A percentile compares a stretch with the other conserved stretches of the same genome.
These are phyloP conservation scores for Micropoecilia bifurca DNA, from an alignment of 2,797 vertebrate species.

Conservation along the genomic window DNA sequence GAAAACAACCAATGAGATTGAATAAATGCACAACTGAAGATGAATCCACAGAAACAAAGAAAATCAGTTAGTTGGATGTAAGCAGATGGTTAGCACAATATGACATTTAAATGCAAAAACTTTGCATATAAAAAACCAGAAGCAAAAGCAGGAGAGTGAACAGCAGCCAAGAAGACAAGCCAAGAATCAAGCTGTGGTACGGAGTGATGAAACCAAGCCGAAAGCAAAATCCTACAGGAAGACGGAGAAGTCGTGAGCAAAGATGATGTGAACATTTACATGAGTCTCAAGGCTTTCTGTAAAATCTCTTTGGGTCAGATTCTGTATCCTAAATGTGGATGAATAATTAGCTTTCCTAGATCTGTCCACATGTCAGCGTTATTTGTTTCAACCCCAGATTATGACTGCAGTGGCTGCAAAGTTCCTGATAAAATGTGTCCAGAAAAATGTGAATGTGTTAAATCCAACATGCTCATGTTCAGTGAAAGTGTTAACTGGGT, in stretches of 20 bases:
- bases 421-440: not conserved
- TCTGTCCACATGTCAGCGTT: not conserved
- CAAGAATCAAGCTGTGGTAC: not conserved
- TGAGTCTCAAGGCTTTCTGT: not conserved
- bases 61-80: slow-evolving; percentile 34
- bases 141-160: slow-evolving; percentile 27
- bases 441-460: not conserved
- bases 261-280: slow-evolving; percentile 5
- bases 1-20: not conserved
- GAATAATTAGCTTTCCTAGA: not conserved
- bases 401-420: not conserved
- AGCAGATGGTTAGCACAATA: slow-evolving; percentile 14
- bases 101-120: slow-evolving; percentile 12
- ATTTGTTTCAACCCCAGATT: not conserved
- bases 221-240: not conserved
- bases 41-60: slow-evolving; percentile 4
- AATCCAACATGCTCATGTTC: slow-evolving; percentile 17
- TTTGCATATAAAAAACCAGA: slow-evolving; percentile 1
- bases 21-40: not conserved
- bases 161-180: slow-evolving; percentile 6
- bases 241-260: slow-evolving; percentile 16
- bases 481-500: not conserved
- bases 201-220: not conserved
- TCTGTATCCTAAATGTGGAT: not conserved
- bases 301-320: not conserved